These are phyloP conservation scores for Sceliomorpha sp. DNA, from an alignment of 2,888 invertebrate genomes.

Conservation along the genomic window DNA sequence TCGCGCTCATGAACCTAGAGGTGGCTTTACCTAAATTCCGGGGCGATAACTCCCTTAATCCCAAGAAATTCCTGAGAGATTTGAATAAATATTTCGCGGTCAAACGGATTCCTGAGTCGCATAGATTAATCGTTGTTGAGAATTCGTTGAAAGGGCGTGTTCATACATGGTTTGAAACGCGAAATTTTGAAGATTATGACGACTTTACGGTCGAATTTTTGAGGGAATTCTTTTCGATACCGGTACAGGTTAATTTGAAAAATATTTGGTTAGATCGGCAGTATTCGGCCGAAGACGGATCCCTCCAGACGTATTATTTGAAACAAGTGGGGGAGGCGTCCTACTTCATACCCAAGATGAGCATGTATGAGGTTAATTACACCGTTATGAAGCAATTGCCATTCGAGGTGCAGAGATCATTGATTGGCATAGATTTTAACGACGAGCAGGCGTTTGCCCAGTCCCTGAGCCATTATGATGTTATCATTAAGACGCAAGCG, in stretches of 20 bases:
- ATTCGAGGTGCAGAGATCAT: constrained; percentile 2
- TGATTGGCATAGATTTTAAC: constrained; percentile 14
- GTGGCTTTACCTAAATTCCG: too few species aligned
- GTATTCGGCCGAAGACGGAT: constrained; percentile 1
- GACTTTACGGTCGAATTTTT: constrained; percentile 22
- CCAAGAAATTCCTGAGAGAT: constrained; percentile 17
- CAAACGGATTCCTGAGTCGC: too few species aligned
- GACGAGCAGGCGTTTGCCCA: constrained; percentile 5
- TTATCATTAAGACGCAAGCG: neutral
- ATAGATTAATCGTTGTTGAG: constrained; percentile 16
- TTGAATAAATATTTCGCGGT: constrained; percentile 22
- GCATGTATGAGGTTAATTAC: constrained; percentile 26
- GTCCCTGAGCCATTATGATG: constrained; percentile 15
- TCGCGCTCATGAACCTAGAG: too few species aligned
- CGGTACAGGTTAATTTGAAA: constrained; percentile 27
- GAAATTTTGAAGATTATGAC: constrained; percentile 3
- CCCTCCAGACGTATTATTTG: constrained; percentile 32
- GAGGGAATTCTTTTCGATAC: constrained; percentile 28
- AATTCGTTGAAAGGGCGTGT: constrained; percentile 21
- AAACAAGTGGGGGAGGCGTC: constrained; percentile 16
- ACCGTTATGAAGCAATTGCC: constrained; percentile 26
- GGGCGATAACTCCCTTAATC: too few species aligned
- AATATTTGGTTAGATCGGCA: constrained; percentile 20
- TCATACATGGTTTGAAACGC: constrained; percentile 22
- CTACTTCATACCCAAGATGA: constrained; percentile 17